phyloP scores from a whole-genome alignment of 2,113 vertebrate genomes.

The Microtus oregoni region DNA sequence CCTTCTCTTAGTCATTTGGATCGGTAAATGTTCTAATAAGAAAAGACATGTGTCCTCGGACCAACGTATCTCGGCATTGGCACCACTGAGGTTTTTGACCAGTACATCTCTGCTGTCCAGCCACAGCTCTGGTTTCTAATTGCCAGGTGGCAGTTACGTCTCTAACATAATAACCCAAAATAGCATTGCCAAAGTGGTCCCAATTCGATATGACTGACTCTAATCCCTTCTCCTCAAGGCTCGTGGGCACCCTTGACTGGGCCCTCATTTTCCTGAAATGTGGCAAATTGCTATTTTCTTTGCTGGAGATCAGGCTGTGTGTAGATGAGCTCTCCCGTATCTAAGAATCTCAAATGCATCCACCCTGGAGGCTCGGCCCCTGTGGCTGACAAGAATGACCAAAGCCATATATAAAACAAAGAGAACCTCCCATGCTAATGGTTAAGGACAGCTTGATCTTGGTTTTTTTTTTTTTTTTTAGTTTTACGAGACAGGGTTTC shows the following conservation, averaged over 20 bases:
- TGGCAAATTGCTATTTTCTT: not conserved
- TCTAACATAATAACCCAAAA: not conserved
- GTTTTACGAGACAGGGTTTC: too few species aligned
- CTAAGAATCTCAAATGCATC: not conserved
- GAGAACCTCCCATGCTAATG: not conserved
- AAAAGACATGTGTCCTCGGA: not conserved
- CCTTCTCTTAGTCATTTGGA: not conserved
- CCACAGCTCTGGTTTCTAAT: not conserved
- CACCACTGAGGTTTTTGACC: not conserved
- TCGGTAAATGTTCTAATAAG: slow-evolving; percentile 13
- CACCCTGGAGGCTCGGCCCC: not conserved
- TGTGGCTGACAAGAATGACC: not conserved
- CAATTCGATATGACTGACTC: not conserved
- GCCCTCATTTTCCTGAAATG: not conserved
- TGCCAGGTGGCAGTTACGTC: not conserved
- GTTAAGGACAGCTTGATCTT: not conserved
- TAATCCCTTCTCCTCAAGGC: not conserved
- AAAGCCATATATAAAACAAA: not conserved
- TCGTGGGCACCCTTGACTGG: not conserved
- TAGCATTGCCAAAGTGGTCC: not conserved
- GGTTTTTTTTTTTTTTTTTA: too few species aligned
- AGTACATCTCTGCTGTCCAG: not conserved
- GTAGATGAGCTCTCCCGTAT: not conserved
- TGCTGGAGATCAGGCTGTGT: not conserved
- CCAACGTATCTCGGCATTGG: not conserved